Conservation (phyloP, 2,797 vertebrate genomes). For the Malurus splendens region DNA sequence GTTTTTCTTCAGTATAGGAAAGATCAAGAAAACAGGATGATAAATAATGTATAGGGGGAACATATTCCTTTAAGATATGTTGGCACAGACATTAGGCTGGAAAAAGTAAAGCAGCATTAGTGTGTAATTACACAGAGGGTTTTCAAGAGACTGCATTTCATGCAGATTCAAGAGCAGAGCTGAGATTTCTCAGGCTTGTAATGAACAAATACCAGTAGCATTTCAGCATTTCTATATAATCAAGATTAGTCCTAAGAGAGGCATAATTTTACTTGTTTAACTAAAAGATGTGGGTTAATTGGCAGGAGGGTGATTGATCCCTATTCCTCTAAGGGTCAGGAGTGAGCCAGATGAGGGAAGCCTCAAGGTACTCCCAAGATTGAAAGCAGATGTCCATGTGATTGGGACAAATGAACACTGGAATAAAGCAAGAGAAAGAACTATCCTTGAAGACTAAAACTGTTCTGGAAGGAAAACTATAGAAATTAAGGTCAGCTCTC, state of each 20-base stretch:
- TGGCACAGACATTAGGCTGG: conserved; percentile 4
- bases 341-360: neutral
- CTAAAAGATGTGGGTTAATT: conserved; percentile 23
- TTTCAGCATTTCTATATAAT: conserved; percentile 9
- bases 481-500: neutral
- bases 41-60: conserved; percentile 20
- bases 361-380: conserved; percentile 4
- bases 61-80: conserved; percentile 6
- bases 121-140: conserved; percentile 3
- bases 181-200: neutral
- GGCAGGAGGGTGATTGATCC: conserved; percentile 14
- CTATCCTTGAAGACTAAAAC: neutral
- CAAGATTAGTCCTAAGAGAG: neutral
- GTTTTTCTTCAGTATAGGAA: neutral
- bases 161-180: neutral
- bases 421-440: neutral
- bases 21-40: conserved; percentile 31
- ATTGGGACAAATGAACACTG: conserved; percentile 1
- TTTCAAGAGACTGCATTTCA: conserved; percentile 35
- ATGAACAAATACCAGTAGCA: conserved; percentile 28
- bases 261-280: neutral
- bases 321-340: neutral
- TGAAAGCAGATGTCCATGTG: conserved; percentile 41
- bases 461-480: neutral
- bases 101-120: conserved; percentile 22